Evolutionary conservation across 2,797 vertebrate genomes (phyloP).

Genomic region (Euphonia xanthogaster): DNA sequence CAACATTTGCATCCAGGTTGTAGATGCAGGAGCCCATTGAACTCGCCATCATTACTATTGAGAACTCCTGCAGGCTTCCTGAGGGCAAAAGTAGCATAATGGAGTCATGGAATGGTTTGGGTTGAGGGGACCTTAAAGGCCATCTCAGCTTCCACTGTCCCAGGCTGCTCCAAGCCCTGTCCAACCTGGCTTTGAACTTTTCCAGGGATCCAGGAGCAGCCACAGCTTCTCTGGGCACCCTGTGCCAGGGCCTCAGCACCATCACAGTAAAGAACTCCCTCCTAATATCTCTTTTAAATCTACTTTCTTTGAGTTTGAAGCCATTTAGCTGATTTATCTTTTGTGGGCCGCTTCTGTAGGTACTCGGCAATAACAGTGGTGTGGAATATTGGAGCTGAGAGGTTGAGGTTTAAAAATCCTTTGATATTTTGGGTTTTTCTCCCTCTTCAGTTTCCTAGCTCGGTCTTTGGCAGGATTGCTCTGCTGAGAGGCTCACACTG

Average conservation of each 20-base stretch:
- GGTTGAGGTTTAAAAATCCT: background rate
- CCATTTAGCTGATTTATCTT: background rate
- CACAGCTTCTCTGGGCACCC: background rate
- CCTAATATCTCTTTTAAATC: background rate
- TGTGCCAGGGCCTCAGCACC: accelerated
- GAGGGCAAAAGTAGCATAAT: background rate
- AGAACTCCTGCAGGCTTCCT: background rate
- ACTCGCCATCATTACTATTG: background rate
- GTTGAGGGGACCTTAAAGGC: background rate
- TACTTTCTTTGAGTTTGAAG: background rate
- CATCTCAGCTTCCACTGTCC: background rate
- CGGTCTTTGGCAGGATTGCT: background rate
- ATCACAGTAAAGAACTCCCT: background rate
- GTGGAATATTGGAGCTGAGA: background rate
- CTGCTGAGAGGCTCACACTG: background rate
- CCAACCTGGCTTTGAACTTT: background rate
- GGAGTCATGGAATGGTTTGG: background rate
- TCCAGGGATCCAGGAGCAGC: background rate
- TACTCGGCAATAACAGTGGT: accelerated
- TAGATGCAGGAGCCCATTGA: background rate
- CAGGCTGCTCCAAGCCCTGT: background rate
- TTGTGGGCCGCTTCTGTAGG: background rate
- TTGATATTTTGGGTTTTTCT: background rate
- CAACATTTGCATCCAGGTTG: background rate
- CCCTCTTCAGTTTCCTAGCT: background rate